Percentiles rank a stretch among this genome's conserved stretches.
phyloP scores from a whole-genome alignment of 53 echinoderm and acorn worm genomes.

The Antedon mediterranea region DNA sequence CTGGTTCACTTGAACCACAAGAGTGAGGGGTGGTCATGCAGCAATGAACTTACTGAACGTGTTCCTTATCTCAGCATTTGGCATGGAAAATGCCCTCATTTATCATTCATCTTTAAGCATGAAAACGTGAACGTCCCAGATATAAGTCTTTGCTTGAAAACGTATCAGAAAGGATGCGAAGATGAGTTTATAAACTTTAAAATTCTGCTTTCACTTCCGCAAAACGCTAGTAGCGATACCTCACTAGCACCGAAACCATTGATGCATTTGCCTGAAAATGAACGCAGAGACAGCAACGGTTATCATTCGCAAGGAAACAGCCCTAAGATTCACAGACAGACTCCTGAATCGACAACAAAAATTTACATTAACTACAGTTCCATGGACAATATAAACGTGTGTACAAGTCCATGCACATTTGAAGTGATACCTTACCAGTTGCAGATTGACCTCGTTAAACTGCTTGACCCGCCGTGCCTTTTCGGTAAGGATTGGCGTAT shows the following conservation, averaged over 20 bases:
- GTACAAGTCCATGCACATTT: background rate
- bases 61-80: constrained; percentile 58
- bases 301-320: background rate
- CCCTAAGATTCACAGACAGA: background rate
- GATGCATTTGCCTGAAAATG: background rate
- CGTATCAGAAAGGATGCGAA: constrained; percentile 22
- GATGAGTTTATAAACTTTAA: constrained; percentile 25
- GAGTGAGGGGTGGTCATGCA: constrained; percentile 64
- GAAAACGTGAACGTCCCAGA: constrained; percentile 41
- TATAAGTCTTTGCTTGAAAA: constrained; percentile 32
- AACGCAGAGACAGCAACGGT: background rate
- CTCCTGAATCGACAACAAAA: background rate
- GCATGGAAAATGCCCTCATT: constrained; percentile 69
- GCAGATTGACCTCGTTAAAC: constrained; percentile 21
- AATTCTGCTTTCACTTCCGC: constrained; percentile 12
- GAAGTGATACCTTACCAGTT: constrained; percentile 51
- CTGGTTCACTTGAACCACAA: constrained; percentile 29
- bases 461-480: constrained; percentile 37
- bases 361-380: background rate
- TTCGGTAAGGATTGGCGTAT: constrained; percentile 51
- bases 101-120: constrained; percentile 76
- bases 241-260: no score
- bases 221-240: background rate
- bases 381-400: background rate
- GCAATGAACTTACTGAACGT: constrained; percentile 33